Evolutionary conservation across 1,140 invertebrate species (phyloP).

Genomic region (Oryctes rhinoceros): DNA sequence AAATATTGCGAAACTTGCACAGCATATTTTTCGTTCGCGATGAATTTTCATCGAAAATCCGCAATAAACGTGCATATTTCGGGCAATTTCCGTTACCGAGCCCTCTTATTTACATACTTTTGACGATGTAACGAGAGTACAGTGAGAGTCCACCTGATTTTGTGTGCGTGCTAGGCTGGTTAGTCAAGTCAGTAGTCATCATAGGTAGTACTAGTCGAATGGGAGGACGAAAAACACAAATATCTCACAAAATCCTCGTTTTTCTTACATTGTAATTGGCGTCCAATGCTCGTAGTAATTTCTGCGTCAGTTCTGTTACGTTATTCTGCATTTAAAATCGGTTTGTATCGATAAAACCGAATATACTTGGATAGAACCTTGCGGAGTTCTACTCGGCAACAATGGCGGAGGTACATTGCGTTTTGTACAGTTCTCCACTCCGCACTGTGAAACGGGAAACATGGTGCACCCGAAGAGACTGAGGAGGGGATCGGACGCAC

Average conservation of each 20-base stretch:
- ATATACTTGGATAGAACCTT: conserved; percentile 60
- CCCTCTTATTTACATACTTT: conserved; percentile 32
- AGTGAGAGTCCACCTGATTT: conserved; percentile 40
- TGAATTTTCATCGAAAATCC: conserved; percentile 6
- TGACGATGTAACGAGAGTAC: conserved; percentile 34
- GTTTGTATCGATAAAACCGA: conserved; percentile 61
- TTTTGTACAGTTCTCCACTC: conserved; percentile 60
- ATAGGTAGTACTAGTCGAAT: conserved; percentile 27
- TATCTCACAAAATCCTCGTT: conserved; percentile 37
- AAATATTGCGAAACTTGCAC: conserved; percentile 18
- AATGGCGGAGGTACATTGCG: conserved; percentile 63
- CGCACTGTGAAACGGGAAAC: conserved; percentile 61
- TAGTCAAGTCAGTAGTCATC: conserved; percentile 34
- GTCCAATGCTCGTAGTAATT: conserved; percentile 72
- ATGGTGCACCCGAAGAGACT: conserved; percentile 61
- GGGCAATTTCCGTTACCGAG: conserved; percentile 3
- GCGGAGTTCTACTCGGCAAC: conserved; percentile 60
- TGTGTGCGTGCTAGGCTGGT: conserved; percentile 29
- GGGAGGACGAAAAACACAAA: conserved; percentile 38
- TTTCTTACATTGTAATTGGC: conserved; percentile 75
- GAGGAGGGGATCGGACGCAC: conserved; percentile 58
- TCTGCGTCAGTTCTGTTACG: conserved; percentile 71
- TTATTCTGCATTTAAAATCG: conserved; percentile 67
- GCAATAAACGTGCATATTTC: not conserved
- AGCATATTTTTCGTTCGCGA: conserved; percentile 14